phyloP scores from a whole-genome alignment of 2,888 invertebrate species.

The Parapristionchus giblindavisi region DNA sequence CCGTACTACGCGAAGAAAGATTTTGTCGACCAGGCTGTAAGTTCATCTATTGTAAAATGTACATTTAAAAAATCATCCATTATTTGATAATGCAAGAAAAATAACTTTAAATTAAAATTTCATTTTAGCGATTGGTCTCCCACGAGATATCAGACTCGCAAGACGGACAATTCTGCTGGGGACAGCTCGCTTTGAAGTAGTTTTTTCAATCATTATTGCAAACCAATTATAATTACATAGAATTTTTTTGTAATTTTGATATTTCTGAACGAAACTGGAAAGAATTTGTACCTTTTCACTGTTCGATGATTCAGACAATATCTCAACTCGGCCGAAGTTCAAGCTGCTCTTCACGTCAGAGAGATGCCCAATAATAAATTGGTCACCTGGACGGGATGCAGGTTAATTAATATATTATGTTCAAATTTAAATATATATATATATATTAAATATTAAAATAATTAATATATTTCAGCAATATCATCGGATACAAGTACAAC shows the following conservation, averaged over 20 bases:
- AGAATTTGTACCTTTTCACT: too few species aligned
- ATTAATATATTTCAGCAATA: background rate
- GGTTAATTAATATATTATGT: background rate
- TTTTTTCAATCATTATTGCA: background rate
- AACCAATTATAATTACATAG: background rate
- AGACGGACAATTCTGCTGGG: slow-evolving; percentile 47
- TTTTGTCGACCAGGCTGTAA: slow-evolving; percentile 28
- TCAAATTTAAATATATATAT: background rate
- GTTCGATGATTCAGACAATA: slow-evolving; percentile 20
- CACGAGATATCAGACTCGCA: slow-evolving; percentile 41
- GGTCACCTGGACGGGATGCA: slow-evolving; percentile 7
- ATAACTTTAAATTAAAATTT: background rate
- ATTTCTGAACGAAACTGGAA: too few species aligned
- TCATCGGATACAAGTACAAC: background rate
- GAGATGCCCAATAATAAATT: background rate
- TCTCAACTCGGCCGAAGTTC: slow-evolving; percentile 26
- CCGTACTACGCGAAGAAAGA: slow-evolving; percentile 6
- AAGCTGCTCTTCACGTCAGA: slow-evolving; percentile 35
- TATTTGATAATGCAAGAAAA: background rate
- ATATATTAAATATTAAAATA: background rate
- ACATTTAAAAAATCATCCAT: background rate
- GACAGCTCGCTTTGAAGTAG: slow-evolving; percentile 1
- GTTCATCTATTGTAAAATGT: background rate
- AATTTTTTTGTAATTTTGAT: too few species aligned
- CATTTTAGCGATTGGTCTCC: slow-evolving; percentile 26